A percentile compares a stretch with the other conserved stretches of the same genome.
phyloP scores from a whole-genome alignment of 2,888 invertebrate species.

The Scelioninae gen. 2 region DNA sequence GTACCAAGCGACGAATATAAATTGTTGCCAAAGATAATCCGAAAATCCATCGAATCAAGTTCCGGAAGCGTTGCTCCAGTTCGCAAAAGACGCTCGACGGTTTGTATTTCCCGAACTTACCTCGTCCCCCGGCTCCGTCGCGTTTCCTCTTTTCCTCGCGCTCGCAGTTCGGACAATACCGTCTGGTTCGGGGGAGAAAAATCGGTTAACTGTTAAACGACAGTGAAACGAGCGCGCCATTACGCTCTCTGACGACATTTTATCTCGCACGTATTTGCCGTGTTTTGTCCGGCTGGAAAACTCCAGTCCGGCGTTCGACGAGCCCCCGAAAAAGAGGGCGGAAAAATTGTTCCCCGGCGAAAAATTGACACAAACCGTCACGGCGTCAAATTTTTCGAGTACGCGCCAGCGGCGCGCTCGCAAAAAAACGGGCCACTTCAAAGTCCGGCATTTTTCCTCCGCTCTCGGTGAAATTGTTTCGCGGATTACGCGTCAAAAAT shows the following conservation, averaged over 20 bases:
- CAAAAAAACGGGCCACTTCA: slow-evolving; percentile 7
- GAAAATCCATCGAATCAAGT: too few species aligned
- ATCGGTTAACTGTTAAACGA: slow-evolving; percentile 61
- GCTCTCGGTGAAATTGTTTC: slow-evolving; percentile 14
- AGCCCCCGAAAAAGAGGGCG: background rate
- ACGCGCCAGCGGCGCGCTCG: slow-evolving; percentile 1
- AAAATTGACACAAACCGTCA: slow-evolving; percentile 31
- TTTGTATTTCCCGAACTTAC: too few species aligned
- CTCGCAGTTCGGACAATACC: slow-evolving; percentile 43
- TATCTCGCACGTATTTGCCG: slow-evolving; percentile 58
- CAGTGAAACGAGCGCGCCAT: slow-evolving; percentile 61
- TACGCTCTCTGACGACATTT: slow-evolving; percentile 67
- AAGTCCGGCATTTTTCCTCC: too few species aligned
- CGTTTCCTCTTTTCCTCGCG: slow-evolving; percentile 16
- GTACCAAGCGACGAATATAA: too few species aligned
- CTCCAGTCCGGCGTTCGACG: too few species aligned
- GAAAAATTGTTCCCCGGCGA: slow-evolving; percentile 1
- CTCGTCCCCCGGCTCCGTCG: too few species aligned
- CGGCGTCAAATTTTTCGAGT: slow-evolving; percentile 8
- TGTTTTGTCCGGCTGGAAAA: slow-evolving; percentile 37
- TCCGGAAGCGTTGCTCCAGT: too few species aligned
- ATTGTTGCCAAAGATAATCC: too few species aligned
- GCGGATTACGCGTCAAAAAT: slow-evolving; percentile 13
- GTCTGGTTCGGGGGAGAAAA: slow-evolving; percentile 34
- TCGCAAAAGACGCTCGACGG: too few species aligned